phyloP scores from a whole-genome alignment of 2,888 invertebrate species.

The Beris chalybata region DNA sequence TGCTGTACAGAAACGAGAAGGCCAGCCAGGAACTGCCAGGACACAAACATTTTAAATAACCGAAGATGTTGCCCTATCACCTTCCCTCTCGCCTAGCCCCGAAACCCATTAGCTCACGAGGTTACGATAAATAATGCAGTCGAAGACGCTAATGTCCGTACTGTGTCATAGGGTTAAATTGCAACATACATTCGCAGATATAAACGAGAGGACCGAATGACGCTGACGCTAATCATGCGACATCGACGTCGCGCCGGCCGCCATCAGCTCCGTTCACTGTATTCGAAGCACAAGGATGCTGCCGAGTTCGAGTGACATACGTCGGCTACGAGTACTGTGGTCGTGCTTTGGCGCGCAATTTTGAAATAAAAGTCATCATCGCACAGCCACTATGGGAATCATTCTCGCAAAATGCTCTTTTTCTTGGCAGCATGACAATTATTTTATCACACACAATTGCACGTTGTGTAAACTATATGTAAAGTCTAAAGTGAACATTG shows the following conservation, averaged over 20 bases:
- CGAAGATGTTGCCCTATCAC: constrained; percentile 19
- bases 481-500: no score
- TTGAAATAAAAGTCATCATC: constrained; percentile 6
- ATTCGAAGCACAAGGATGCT: no score
- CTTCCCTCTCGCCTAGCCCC: not conserved
- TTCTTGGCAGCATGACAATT: constrained; percentile 25
- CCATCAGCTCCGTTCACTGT: no score
- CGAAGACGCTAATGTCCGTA: constrained; percentile 46
- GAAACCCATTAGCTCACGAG: constrained; percentile 38
- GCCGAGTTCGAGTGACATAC: no score
- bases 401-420: not conserved
- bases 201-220: constrained; percentile 30
- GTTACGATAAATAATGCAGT: constrained; percentile 48
- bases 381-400: not conserved
- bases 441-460: not conserved
- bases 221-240: constrained; percentile 23
- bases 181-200: constrained; percentile 47
- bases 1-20: not conserved
- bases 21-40: constrained; percentile 11
- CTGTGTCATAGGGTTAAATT: constrained; percentile 49
- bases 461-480: no score
- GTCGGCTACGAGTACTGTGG: not conserved
- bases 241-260: not conserved
- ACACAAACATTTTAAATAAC: constrained; percentile 23
- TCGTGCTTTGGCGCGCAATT: constrained; percentile 12